phyloP scores from a whole-genome alignment of 1,140 invertebrate species.

The Euwallacea fornicatus region DNA sequence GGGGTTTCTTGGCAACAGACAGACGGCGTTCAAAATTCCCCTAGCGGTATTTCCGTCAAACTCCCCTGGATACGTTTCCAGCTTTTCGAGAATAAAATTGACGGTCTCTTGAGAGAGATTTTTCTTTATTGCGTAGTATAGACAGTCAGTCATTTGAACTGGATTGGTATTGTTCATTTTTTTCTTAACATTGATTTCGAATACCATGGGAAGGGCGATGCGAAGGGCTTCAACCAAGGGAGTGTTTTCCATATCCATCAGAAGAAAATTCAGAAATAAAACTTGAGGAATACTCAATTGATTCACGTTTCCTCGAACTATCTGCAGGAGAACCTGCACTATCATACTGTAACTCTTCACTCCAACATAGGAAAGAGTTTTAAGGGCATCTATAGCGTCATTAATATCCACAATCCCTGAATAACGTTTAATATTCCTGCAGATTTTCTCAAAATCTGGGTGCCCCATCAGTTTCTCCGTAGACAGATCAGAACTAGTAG shows the following conservation, averaged over 20 bases:
- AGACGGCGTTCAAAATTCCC: slow-evolving; percentile 58
- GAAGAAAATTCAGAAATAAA: slow-evolving; percentile 61
- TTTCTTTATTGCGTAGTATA: slow-evolving; percentile 56
- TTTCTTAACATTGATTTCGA: slow-evolving; percentile 60
- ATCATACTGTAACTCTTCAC: slow-evolving; percentile 60
- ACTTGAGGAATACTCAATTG: slow-evolving; percentile 61
- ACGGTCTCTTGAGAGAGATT: slow-evolving; percentile 56
- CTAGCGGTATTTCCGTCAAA: slow-evolving; percentile 55
- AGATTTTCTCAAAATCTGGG: slow-evolving; percentile 56
- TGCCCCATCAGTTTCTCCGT: slow-evolving; percentile 46
- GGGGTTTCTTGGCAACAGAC: slow-evolving; percentile 52
- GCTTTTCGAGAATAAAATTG: slow-evolving; percentile 55
- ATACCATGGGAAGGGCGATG: slow-evolving; percentile 64
- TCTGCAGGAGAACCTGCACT: slow-evolving; percentile 63
- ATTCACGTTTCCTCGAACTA: slow-evolving; percentile 63
- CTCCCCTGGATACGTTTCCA: slow-evolving; percentile 53
- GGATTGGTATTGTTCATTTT: slow-evolving; percentile 60
- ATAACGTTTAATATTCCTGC: slow-evolving; percentile 57
- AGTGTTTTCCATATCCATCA: slow-evolving; percentile 54
- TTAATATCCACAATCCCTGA: slow-evolving; percentile 56
- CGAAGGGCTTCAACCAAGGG: slow-evolving; percentile 63
- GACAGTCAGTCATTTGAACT: slow-evolving; percentile 55
- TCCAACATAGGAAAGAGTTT: slow-evolving; percentile 59
- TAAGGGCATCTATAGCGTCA: slow-evolving; percentile 60
- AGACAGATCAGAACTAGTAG: slow-evolving; percentile 42